phyloP scores from a whole-genome alignment of 2,113 vertebrate species.

The Erythrocebus patas region DNA sequence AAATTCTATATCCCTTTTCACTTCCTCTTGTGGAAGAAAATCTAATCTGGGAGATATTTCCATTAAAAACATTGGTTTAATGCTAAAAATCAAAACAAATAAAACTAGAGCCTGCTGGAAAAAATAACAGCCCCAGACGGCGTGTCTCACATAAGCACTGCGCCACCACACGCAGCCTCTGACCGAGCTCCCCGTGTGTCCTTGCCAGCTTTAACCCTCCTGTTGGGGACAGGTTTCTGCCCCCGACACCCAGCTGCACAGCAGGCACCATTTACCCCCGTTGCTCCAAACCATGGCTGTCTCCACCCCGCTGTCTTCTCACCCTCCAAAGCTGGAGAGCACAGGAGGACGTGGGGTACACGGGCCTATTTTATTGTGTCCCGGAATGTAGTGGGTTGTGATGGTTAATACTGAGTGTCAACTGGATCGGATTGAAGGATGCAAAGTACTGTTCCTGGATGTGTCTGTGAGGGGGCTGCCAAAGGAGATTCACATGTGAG shows the following conservation, averaged over 20 bases:
- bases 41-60: conserved; percentile 44
- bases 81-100: conserved; percentile 54
- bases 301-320: fast-evolving
- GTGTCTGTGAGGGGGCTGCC: too few relatives aligned
- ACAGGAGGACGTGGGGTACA: fast-evolving
- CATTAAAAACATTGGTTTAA: conserved; percentile 52
- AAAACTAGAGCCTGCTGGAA: conserved; percentile 20
- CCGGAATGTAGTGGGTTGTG: not conserved
- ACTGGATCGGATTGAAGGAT: too few relatives aligned
- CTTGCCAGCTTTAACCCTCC: not conserved
- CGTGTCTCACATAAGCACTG: not conserved
- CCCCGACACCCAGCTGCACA: fast-evolving
- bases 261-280: not conserved
- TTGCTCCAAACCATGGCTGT: fast-evolving
- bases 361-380: not conserved
- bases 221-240: not conserved
- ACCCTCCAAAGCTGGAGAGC: fast-evolving
- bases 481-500: too few relatives aligned
- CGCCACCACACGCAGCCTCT: fast-evolving
- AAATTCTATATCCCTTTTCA: not conserved
- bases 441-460: too few relatives aligned
- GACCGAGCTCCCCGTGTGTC: fast-evolving
- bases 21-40: conserved; percentile 61
- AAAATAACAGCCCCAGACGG: not conserved
- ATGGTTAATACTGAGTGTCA: too few relatives aligned